Evolutionary conservation across 2,888 invertebrate species (phyloP), one percentile per base, ranked within the genome.

Genomic region (Yponomeuta evonymella): DNA sequence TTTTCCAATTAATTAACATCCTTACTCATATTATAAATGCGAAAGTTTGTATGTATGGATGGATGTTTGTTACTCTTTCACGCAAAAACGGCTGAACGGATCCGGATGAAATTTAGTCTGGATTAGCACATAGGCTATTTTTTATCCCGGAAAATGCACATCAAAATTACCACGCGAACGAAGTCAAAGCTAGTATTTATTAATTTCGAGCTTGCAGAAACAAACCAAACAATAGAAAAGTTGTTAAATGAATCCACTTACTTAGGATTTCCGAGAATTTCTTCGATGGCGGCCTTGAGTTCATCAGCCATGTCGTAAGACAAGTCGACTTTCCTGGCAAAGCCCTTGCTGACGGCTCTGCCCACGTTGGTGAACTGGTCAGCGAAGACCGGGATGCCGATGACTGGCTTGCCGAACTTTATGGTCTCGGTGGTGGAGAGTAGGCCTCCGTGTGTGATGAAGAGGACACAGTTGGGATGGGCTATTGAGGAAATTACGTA

Each of bases 391-490:
- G 89, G 89, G 1, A 89, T 76, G 10, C 89, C 89, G 0, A 89
- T 80, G 0, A 88, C 72, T 9, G 89, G 89, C n/a, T 88, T 82
- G 12, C 85, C 89, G 63, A 79, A 84, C 73, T 89, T 84, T 70
- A 88, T 75, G 0, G 89, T 81, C 76, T 89, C 89, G 9, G 84
- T 83, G 0, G 84, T 86, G 0, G 89, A 89, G 0, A 89, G 75
- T 68, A 82, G 85, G 11, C 89, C 89, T n/a, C 89, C 89, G 48
- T 89, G 89, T 0, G 88, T 85, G 48, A 89, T 82, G 74, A 89
- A 89, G 2, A 88, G 71, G 64, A 79, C 84, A 1, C 82, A 68
- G 63, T 88, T 89, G 0, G 83, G 82, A 73, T 86, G 87, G 0
- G 82, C 87, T 87, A 78, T 58, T 58, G 51, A 12, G 51, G 1